phyloP scores from a whole-genome alignment of 1,140 invertebrate genomes.

The Hydropsyche tenuis region DNA sequence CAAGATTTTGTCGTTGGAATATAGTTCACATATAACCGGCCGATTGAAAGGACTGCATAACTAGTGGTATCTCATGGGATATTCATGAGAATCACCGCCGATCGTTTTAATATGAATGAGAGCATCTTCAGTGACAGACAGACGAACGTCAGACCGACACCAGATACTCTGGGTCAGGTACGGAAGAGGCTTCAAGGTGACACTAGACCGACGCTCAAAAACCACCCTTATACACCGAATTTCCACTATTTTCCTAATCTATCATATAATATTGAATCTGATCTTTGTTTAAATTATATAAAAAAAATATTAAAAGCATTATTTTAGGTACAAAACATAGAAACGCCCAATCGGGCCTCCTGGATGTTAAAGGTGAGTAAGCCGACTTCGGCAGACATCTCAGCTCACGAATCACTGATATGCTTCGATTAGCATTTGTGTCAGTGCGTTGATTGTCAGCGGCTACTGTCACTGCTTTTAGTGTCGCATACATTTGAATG shows the following conservation, averaged over 20 bases:
- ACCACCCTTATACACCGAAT: too few species aligned
- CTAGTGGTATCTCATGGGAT: constrained; percentile 38
- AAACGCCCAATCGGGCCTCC: neutral
- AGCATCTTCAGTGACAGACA: constrained; percentile 46
- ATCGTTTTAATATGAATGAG: constrained; percentile 47
- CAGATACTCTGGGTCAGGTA: constrained; percentile 46
- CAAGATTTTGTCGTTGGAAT: neutral
- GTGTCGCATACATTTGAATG: constrained; percentile 37
- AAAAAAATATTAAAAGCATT: too few species aligned
- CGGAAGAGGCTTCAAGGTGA: constrained; percentile 29
- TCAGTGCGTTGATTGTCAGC: constrained; percentile 30
- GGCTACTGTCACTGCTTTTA: constrained; percentile 32
- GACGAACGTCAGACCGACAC: constrained; percentile 30
- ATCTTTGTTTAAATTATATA: too few species aligned
- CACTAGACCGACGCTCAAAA: neutral
- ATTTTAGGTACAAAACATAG: too few species aligned
- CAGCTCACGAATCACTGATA: too few species aligned
- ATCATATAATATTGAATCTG: too few species aligned
- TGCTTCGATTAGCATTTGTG: constrained; percentile 26
- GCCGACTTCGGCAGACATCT: constrained; percentile 7
- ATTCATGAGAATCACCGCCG: constrained; percentile 46
- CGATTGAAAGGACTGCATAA: constrained; percentile 32
- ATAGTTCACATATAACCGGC: constrained; percentile 8
- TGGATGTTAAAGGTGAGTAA: neutral
- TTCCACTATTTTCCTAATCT: neutral